Base-by-base conservation (phyloP, 2,113 vertebrate genomes). In the Catharus fuscescens region DNA sequence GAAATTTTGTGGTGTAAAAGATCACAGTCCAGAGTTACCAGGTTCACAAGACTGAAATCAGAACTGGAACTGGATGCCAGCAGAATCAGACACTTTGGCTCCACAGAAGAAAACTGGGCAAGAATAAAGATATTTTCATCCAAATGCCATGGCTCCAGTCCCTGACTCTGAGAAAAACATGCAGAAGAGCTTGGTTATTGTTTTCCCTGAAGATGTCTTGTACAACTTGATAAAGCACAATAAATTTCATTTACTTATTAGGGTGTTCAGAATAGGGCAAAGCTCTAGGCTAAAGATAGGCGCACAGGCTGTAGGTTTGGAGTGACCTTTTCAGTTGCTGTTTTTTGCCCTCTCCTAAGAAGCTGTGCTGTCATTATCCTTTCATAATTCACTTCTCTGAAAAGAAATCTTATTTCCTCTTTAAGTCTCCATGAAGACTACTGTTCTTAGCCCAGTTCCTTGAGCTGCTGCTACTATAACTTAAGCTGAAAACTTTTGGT, bases 101-200 rank as follows among this genome's bases (percentile, higher is more conserved):
- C 96, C 95, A 95, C 83, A 79, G 95, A 97, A 95, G 72, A 96
- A 92, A 93, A 90, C 96, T 98, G 95, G 95, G 89, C 96, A 96
- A 90, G 88, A 85, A 80, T 69, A 91, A 80, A 88, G 86, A 88
- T 31, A 42, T 90, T 96, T 94, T 90, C 70, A 85, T 95, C 95
- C 93, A 92, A 96, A 86, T 94, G 94, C 93, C 96, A 97, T 96
- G 95, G 92, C 95, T 86, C 54, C 28, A 52, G 90, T 91, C 97
- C 96, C 93, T 92, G 88, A 80, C 82, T 96, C 85, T 81, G 64
- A 50, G 92, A 90, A 96, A 84, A 94, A 94, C 89, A 92, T 84
- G 94, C 65, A 97, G 70, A 93, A 93, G 89, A 95, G 62, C 86
- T 84, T 21, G 57, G 78, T 83, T 92, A 83, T 90, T 97, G 86